Conservation (phyloP, 2,888 invertebrate genomes). For the Syrista parreyssii region DNA sequence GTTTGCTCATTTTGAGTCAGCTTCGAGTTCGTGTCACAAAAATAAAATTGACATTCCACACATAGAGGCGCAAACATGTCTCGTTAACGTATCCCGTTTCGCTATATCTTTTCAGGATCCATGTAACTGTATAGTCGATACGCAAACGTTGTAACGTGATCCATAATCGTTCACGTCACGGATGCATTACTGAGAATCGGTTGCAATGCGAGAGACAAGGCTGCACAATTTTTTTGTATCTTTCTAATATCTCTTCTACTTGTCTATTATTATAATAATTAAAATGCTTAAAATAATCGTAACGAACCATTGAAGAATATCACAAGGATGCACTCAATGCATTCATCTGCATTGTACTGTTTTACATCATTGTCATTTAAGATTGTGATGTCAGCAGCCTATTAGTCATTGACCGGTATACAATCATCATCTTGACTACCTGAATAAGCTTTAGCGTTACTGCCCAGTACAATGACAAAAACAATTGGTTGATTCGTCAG, state of each 20-base stretch:
- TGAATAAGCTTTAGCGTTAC: neutral
- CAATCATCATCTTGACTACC: neutral
- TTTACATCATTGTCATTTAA: neutral
- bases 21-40: neutral
- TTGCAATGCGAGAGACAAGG: neutral
- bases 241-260: neutral
- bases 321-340: neutral
- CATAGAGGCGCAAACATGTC: neutral
- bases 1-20: neutral
- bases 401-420: neutral
- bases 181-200: neutral
- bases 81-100: slow-evolving; percentile 2
- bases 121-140: neutral
- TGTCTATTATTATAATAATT: neutral
- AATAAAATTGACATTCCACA: neutral
- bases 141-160: neutral
- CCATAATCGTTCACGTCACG: neutral
- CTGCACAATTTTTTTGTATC: neutral
- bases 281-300: neutral
- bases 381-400: neutral
- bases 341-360: neutral
- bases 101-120: neutral
- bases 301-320: neutral
- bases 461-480: neutral
- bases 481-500: neutral